phyloP scores from a whole-genome alignment of 2,113 vertebrate species.

The Murina feae region DNA sequence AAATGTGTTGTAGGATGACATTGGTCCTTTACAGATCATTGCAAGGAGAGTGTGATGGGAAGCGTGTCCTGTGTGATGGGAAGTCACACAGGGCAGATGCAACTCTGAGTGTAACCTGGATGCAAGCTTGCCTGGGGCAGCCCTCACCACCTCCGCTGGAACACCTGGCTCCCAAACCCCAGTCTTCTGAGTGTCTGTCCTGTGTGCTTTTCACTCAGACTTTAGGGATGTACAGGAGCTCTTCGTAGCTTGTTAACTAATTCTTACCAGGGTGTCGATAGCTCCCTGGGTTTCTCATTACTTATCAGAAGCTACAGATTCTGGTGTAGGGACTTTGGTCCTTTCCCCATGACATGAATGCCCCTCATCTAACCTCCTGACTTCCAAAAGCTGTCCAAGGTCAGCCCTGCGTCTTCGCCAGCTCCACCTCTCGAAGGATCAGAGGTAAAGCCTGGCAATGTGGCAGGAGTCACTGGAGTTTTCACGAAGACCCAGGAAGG shows the following conservation, averaged over 20 bases:
- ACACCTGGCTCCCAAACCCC: neutral
- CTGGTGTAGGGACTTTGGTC: neutral
- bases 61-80: neutral
- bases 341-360: fast-evolving
- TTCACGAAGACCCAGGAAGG: neutral
- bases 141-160: neutral
- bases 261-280: neutral
- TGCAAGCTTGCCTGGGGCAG: neutral
- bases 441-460: neutral
- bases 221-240: neutral
- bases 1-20: neutral
- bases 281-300: neutral
- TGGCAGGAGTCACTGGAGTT: neutral
- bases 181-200: neutral
- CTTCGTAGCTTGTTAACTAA: neutral
- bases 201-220: neutral
- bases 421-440: neutral
- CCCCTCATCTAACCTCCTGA: neutral
- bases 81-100: neutral
- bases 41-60: neutral
- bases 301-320: neutral
- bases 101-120: neutral
- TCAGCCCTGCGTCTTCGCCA: neutral
- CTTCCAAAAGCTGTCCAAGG: neutral
- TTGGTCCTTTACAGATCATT: neutral